phyloP scores from a whole-genome alignment of 2,797 vertebrate species.

The Hydrophis major region DNA sequence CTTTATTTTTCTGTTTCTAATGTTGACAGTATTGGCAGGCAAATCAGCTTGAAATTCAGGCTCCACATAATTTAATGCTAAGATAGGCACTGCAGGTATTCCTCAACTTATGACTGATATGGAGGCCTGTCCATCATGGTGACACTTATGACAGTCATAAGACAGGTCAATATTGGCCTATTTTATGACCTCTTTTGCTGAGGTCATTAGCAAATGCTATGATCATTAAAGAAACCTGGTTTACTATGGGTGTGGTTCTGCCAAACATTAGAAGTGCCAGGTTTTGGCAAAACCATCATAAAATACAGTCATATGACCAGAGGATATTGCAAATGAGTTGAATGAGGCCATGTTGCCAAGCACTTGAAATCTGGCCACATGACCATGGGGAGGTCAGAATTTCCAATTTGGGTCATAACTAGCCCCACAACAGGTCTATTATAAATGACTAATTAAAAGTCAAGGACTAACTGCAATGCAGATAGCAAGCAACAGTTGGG shows the following conservation, averaged over 20 bases:
- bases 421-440: neutral
- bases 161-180: neutral
- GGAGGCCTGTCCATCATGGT: neutral
- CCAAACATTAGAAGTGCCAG: neutral
- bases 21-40: neutral
- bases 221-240: neutral
- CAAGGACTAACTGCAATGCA: neutral
- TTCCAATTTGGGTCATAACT: neutral
- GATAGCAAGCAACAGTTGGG: neutral
- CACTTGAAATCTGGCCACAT: neutral
- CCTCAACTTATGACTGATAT: neutral
- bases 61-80: neutral
- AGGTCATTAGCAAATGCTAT: neutral
- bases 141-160: neutral
- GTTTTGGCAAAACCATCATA: neutral
- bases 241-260: neutral
- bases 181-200: neutral
- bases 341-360: neutral
- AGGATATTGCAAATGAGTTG: neutral
- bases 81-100: neutral
- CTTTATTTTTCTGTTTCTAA: neutral
- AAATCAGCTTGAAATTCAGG: neutral
- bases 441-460: neutral
- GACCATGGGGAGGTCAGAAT: neutral
- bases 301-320: neutral